These are phyloP conservation scores for Cardiocondyla obscurior DNA, from an alignment of 1,140 invertebrate genomes.

Conservation along the genomic window DNA sequence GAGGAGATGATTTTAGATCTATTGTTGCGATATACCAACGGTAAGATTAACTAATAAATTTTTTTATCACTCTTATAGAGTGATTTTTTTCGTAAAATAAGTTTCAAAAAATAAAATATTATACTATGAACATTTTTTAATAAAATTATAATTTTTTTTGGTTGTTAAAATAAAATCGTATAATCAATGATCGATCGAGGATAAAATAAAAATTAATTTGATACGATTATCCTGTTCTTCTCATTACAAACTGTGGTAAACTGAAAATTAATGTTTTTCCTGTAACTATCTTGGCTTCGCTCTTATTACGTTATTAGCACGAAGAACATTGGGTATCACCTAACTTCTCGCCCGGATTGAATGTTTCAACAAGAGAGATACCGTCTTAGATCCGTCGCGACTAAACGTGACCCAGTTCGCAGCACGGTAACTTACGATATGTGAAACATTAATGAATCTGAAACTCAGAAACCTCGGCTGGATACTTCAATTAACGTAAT, in stretches of 20 bases:
- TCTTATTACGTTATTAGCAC: slow-evolving; percentile 14
- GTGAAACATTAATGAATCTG: slow-evolving; percentile 38
- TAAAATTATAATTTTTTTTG: too few species aligned
- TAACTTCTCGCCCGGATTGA: slow-evolving; percentile 5
- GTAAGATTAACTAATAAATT: neutral
- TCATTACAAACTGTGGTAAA: neutral
- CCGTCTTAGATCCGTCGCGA: slow-evolving; percentile 32
- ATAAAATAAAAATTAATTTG: neutral
- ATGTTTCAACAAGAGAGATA: slow-evolving; percentile 29
- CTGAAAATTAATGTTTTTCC: slow-evolving; percentile 23
- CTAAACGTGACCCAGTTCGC: slow-evolving; percentile 39
- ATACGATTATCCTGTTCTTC: neutral
- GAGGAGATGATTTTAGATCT: neutral
- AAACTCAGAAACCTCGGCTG: neutral
- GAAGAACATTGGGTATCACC: slow-evolving; percentile 24
- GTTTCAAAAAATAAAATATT: neutral
- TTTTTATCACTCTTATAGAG: too few species aligned
- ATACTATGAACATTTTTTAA: neutral
- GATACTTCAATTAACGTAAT: slow-evolving; percentile 47
- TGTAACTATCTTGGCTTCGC: neutral
- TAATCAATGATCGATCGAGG: neutral
- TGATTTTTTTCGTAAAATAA: neutral
- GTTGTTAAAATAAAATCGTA: neutral
- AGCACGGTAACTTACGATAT: neutral
- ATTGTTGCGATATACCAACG: neutral